Percentiles rank a stretch among this genome's conserved stretches.
Evolutionary conservation across 1,140 invertebrate species (phyloP).

Genomic region (Diplogasteroides magnus): DNA sequence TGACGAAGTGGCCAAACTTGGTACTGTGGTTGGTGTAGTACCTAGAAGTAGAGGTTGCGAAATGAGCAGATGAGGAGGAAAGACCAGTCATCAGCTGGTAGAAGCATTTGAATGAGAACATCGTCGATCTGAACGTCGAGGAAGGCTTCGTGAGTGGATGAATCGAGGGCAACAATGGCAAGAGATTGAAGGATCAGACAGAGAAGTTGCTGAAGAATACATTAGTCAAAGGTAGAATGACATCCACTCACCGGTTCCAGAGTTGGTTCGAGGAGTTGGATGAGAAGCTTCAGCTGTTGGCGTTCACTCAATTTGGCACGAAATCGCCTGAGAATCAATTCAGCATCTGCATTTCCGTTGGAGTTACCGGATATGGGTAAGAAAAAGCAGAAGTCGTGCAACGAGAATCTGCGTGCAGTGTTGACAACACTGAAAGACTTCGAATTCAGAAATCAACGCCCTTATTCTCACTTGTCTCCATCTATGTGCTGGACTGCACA

Average conservation of each 20-base stretch:
- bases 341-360: neutral
- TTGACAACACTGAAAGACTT: constrained; percentile 61
- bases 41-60: constrained; percentile 27
- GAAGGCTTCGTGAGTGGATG: constrained; percentile 62
- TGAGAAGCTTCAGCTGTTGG: constrained; percentile 45
- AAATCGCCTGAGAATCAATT: constrained; percentile 39
- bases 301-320: constrained; percentile 40
- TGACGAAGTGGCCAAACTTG: constrained; percentile 68
- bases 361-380: constrained; percentile 25
- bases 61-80: neutral
- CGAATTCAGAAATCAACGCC: neutral
- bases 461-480: constrained; percentile 55
- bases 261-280: constrained; percentile 48
- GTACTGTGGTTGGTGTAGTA: constrained; percentile 72
- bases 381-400: constrained; percentile 31
- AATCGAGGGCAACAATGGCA: constrained; percentile 64
- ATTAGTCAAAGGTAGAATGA: constrained; percentile 23
- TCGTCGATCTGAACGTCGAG: constrained; percentile 66
- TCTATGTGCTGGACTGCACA: constrained; percentile 57
- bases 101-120: constrained; percentile 66
- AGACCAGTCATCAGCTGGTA: constrained; percentile 69
- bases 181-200: constrained; percentile 68
- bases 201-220: constrained; percentile 68
- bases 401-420: constrained; percentile 66
- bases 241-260: constrained; percentile 45